phyloP scores from a whole-genome alignment of 2,113 vertebrate species.

The Anarhynchus alexandrinus region DNA sequence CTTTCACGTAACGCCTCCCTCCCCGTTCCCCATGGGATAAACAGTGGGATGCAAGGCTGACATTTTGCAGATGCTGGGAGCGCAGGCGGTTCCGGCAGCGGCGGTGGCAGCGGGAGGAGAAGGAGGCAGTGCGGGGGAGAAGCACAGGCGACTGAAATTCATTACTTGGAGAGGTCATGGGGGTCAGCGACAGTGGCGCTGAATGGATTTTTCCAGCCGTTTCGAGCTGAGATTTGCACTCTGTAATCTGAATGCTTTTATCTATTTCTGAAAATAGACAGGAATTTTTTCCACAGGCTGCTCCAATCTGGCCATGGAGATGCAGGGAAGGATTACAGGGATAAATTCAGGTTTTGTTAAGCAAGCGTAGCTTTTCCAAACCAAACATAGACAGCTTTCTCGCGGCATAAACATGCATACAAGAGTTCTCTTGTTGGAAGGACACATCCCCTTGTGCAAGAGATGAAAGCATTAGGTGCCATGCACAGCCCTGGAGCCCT shows the following conservation, averaged over 20 bases:
- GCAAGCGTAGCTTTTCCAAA: constrained; percentile 60
- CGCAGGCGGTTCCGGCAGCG: neutral
- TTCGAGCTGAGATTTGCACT: constrained; percentile 77
- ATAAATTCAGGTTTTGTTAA: constrained; percentile 72
- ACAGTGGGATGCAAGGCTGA: constrained; percentile 47
- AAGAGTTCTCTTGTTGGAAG: neutral
- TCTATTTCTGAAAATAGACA: constrained; percentile 87
- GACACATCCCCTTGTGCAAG: neutral
- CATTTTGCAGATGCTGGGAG: constrained; percentile 67
- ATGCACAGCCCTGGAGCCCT: neutral
- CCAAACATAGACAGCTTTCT: constrained; percentile 62
- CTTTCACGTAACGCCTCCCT: neutral
- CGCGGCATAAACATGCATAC: neutral
- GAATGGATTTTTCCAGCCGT: constrained; percentile 81
- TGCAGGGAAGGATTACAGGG: constrained; percentile 72
- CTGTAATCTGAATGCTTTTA: constrained; percentile 85
- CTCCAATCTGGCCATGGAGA: constrained; percentile 80
- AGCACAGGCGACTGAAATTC: constrained; percentile 50
- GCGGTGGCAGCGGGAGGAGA: neutral
- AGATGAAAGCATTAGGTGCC: neutral
- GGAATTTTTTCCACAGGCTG: constrained; percentile 84
- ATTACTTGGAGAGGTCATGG: constrained; percentile 59
- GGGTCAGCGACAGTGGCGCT: constrained; percentile 60
- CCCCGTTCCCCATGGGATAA: neutral
- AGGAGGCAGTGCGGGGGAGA: neutral